Conservation (phyloP, 64 coral and sea anemone genomes). For the Pocillopora verrucosa region DNA sequence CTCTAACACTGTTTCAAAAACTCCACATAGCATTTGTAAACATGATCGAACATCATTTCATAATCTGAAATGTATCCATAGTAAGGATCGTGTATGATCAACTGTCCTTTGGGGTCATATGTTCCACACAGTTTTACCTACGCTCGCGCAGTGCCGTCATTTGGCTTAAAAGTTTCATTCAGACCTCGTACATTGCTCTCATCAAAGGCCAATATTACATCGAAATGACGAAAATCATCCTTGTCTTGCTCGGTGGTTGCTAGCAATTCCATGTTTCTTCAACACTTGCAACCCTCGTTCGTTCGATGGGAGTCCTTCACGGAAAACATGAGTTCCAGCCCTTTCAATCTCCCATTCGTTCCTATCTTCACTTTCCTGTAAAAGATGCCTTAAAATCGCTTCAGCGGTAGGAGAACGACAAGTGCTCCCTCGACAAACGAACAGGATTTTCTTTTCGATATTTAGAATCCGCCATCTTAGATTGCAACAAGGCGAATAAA, state of each 20-base stretch:
- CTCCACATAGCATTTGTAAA: conserved; percentile 68
- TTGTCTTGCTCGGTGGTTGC: conserved; percentile 66
- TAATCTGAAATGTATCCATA: conserved; percentile 71
- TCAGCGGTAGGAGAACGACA: conserved; percentile 91
- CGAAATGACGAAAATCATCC: conserved; percentile 87
- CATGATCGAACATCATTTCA: conserved; percentile 70
- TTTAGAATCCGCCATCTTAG: conserved; percentile 57
- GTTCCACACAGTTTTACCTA: conserved; percentile 73
- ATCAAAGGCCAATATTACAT: conserved; percentile 89
- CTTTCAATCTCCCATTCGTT: conserved; percentile 81
- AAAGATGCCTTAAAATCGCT: conserved; percentile 72
- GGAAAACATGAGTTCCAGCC: conserved; percentile 67
- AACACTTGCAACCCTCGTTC: conserved; percentile 53
- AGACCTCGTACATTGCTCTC: conserved; percentile 80
- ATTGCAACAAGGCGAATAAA: background rate
- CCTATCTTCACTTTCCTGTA: conserved; percentile 53
- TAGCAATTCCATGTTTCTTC: conserved; percentile 64
- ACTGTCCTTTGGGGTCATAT: conserved; percentile 76
- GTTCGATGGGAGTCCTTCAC: conserved; percentile 58
- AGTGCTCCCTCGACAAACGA: conserved; percentile 92
- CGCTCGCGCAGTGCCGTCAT: conserved; percentile 53
- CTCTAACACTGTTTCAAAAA: conserved; percentile 44
- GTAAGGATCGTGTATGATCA: conserved; percentile 61
- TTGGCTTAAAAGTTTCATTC: conserved; percentile 57
- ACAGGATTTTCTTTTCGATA: conserved; percentile 64